Conservation (phyloP, 2,888 invertebrate species). For the Drosophila diplacantha region DNA sequence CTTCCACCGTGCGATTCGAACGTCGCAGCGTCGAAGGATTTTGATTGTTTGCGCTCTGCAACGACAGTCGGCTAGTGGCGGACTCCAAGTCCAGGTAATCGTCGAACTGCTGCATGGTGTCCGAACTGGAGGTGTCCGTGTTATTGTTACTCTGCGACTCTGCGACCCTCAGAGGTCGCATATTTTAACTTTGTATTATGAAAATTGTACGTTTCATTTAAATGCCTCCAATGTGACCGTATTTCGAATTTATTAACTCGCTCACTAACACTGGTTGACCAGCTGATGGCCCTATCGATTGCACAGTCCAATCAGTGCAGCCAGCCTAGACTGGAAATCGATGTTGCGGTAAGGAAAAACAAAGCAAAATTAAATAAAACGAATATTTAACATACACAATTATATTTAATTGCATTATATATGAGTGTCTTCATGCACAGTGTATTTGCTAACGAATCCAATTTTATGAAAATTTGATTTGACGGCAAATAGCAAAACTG, state of each 20-base stretch:
- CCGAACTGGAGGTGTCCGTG: conserved; percentile 27
- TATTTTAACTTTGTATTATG: not conserved
- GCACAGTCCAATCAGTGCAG: not conserved
- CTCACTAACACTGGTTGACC: not conserved
- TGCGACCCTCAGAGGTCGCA: not conserved
- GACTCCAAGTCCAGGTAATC: conserved; percentile 49
- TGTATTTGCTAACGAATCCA: not conserved
- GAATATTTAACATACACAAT: no score
- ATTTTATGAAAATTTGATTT: not conserved
- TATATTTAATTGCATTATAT: no score
- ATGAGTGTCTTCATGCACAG: no score
- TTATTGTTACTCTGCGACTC: not conserved
- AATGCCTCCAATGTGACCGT: conserved; percentile 1
- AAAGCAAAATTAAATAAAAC: no score
- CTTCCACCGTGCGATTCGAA: not conserved
- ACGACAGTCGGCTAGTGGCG: conserved; percentile 39
- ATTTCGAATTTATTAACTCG: not conserved
- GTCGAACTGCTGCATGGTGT: conserved; percentile 13
- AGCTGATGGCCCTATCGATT: not conserved
- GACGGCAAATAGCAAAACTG: not conserved
- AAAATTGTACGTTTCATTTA: conserved; percentile 9
- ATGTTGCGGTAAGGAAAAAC: not conserved
- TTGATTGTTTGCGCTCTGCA: not conserved
- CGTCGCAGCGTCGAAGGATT: conserved; percentile 48
- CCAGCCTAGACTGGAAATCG: not conserved